Base-by-base conservation (phyloP, 2,797 vertebrate species). In the Phalanger gymnotis region DNA sequence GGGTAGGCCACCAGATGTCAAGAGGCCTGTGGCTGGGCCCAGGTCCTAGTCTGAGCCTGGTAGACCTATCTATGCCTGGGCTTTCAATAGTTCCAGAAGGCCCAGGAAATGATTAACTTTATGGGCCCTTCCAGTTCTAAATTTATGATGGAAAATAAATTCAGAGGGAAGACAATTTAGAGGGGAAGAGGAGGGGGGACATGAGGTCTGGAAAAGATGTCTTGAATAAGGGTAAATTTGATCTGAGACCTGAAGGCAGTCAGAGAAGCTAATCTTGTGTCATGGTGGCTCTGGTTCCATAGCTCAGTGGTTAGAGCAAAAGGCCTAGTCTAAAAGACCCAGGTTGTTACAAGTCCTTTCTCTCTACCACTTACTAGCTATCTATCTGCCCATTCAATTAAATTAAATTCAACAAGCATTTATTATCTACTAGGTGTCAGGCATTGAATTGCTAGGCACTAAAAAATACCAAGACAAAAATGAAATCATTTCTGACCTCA, bases 121-220 rank as follows among this genome's bases (percentile, higher is more conserved):
- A 12, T 47, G 73, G 7, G 7, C 9, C 34, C 34, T 66, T 66
- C 14, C 11, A 47, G 40, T 2, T 81, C n/a, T 47, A 47, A 47
- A 47, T 25, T 47, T 81, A 47, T 81, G 40, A 47, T 25, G 22
- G 22, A 47, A 47, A 4, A 7, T 47, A 81, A 81, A n/a, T 7
- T 81, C n/a, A 47, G 7, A 30, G 9, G n/a, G n/a, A 81, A 10
- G 73, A 40, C 73, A 81, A 7, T 81, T 81, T 73, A 9, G n/a
- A 4, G n/a, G 34, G 2, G 66, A n/a, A 5, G 5, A 11, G 16
- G 2, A 3, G 19, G 14, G 5, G n/a, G 7, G 40, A 47, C 6
- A 47, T 9, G 19, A 81, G n/a, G 6, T 40, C 9, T 47, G 40
- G 31, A 40, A 81, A 81, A 47, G 73, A 27, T 5, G 2, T 27